phyloP scores from a whole-genome alignment of 1,140 invertebrate species.

The Thaumetopoea pityocampa region DNA sequence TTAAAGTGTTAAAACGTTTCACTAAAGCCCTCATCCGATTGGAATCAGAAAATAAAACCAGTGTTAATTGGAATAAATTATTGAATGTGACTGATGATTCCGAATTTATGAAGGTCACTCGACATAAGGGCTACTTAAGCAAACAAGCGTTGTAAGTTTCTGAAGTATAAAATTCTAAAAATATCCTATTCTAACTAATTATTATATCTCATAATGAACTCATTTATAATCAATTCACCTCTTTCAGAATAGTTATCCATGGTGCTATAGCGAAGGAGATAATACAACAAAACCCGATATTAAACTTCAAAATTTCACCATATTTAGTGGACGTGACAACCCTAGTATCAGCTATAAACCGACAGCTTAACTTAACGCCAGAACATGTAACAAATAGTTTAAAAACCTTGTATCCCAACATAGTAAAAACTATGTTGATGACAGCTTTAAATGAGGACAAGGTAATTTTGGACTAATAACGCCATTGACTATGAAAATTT shows the following conservation, averaged over 20 bases:
- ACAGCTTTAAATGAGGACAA: constrained; percentile 62
- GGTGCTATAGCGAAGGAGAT: constrained; percentile 68
- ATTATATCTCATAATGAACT: too few species aligned
- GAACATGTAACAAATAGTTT: constrained; percentile 27
- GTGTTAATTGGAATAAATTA: constrained; percentile 45
- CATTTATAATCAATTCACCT: neutral
- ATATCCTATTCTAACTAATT: too few species aligned
- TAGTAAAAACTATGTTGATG: constrained; percentile 41
- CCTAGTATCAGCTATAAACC: constrained; percentile 42
- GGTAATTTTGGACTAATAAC: too few species aligned
- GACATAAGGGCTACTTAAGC: constrained; percentile 36
- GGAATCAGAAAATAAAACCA: constrained; percentile 22
- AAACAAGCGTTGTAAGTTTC: constrained; percentile 64
- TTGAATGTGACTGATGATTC: constrained; percentile 44
- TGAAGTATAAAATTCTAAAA: too few species aligned
- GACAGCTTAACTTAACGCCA: constrained; percentile 40
- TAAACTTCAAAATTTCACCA: constrained; percentile 61
- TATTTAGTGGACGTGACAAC: constrained; percentile 40
- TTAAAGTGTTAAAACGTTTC: constrained; percentile 52
- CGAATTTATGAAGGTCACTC: constrained; percentile 43
- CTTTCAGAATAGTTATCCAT: constrained; percentile 63
- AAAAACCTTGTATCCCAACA: constrained; percentile 39
- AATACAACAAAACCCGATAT: constrained; percentile 56
- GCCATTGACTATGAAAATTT: neutral
- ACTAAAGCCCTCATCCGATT: constrained; percentile 29